Percentiles rank a stretch among this genome's conserved stretches.
Evolutionary conservation across 1,140 invertebrate species (phyloP).

Genomic region (Pollicipes pollicipes): DNA sequence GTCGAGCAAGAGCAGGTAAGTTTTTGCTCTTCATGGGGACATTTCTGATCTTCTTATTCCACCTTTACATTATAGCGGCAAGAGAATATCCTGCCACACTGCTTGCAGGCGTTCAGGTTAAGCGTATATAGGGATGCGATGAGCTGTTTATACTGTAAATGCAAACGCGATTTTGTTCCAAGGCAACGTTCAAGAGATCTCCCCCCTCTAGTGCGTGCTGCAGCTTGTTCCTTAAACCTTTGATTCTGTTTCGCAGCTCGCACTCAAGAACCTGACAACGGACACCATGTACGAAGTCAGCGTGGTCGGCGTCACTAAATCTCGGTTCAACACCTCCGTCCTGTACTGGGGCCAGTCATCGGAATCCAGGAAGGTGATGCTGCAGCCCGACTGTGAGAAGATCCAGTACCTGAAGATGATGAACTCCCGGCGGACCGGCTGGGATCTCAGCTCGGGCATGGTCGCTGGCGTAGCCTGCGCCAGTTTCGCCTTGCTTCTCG

Average conservation of each 20-base stretch:
- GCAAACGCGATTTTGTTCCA: too few relatives aligned
- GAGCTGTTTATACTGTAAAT: too few relatives aligned
- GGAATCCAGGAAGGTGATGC: constrained; percentile 39
- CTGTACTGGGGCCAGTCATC: constrained; percentile 47
- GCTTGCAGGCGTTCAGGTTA: too few relatives aligned
- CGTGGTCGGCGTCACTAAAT: constrained; percentile 48
- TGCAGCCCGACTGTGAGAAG: constrained; percentile 40
- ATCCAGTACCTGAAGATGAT: constrained; percentile 21
- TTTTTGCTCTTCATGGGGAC: too few relatives aligned
- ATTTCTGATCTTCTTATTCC: too few relatives aligned
- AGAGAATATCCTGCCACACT: too few relatives aligned
- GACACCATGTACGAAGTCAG: constrained; percentile 54
- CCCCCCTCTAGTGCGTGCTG: too few relatives aligned
- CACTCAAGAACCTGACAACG: constrained; percentile 50
- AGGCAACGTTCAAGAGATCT: too few relatives aligned
- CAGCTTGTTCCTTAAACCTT: too few relatives aligned
- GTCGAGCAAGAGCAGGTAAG: background rate
- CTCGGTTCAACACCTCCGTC: constrained; percentile 40
- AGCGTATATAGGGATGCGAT: too few relatives aligned
- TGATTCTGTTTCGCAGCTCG: constrained; percentile 46
- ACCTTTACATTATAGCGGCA: too few relatives aligned
- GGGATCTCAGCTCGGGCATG: constrained; percentile 48
- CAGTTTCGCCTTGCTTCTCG: constrained; percentile 46
- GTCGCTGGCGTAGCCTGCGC: constrained; percentile 53
- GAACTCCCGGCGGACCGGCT: constrained; percentile 31